Evolutionary conservation across 2,113 vertebrate species (phyloP).

Genomic region (Cephalopholis sonnerati): DNA sequence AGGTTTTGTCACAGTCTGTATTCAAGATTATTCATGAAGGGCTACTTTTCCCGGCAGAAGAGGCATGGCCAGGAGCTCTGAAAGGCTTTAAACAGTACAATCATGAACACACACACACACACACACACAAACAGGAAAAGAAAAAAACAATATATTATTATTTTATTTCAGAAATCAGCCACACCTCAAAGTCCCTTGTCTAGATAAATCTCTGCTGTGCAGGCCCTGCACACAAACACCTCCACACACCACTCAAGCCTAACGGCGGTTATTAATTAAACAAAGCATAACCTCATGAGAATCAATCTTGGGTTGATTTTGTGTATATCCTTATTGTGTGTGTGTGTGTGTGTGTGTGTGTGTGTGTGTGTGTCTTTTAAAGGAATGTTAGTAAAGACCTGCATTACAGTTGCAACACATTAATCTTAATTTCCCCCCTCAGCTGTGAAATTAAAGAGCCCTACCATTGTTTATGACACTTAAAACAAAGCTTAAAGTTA

Average conservation of each 20-base stretch:
- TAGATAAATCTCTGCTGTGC: slow-evolving; percentile 34
- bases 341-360: background rate
- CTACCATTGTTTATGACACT: slow-evolving; percentile 64
- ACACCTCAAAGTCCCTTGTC: slow-evolving; percentile 56
- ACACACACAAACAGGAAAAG: background rate
- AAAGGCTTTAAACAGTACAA: slow-evolving; percentile 31
- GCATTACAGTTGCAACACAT: slow-evolving; percentile 35
- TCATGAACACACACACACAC: slow-evolving; percentile 4
- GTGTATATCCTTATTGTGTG: slow-evolving; percentile 7
- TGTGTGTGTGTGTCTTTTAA: slow-evolving; percentile 10
- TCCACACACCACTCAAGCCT: slow-evolving; percentile 17
- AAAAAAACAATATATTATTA: no score
- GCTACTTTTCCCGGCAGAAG: slow-evolving; percentile 49
- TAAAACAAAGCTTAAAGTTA: slow-evolving; percentile 61
- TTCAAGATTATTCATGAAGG: slow-evolving; percentile 71
- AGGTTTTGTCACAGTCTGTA: slow-evolving; percentile 75
- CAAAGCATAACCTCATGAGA: slow-evolving; percentile 41
- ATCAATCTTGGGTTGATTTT: slow-evolving; percentile 31
- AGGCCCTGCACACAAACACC: slow-evolving; percentile 19
- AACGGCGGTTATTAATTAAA: slow-evolving; percentile 60
- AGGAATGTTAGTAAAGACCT: slow-evolving; percentile 44
- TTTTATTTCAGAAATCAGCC: no score
- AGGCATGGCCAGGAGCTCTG: slow-evolving; percentile 42
- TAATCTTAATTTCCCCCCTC: slow-evolving; percentile 55
- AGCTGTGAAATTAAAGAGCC: slow-evolving; percentile 61